Percentiles rank a stretch among this genome's conserved stretches.
Conservation (phyloP, 2,888 invertebrate species). For the Apodemia duryi region DNA sequence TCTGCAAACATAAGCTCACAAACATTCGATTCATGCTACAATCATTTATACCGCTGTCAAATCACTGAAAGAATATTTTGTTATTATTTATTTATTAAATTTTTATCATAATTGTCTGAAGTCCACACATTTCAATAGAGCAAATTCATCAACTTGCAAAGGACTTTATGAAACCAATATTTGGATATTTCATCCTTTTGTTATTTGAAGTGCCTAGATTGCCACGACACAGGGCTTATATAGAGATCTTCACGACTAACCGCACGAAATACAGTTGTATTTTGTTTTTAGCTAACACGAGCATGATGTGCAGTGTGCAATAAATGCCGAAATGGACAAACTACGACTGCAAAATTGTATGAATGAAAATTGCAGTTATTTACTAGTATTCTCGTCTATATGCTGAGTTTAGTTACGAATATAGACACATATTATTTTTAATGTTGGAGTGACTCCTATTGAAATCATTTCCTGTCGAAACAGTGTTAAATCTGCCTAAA, state of each 20-base stretch:
- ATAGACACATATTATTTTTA: too few relatives aligned
- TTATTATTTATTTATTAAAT: background rate
- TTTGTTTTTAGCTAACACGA: background rate
- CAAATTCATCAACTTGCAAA: background rate
- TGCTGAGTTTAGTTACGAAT: too few relatives aligned
- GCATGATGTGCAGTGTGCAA: background rate
- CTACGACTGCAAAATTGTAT: background rate
- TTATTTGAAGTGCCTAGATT: background rate
- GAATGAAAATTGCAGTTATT: background rate
- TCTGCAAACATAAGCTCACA: constrained; percentile 34
- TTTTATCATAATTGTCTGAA: too few relatives aligned
- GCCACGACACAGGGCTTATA: background rate
- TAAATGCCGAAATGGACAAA: constrained; percentile 1
- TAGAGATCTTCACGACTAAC: background rate
- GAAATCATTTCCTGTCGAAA: too few relatives aligned
- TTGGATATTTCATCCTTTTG: background rate
- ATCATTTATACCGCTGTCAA: constrained; percentile 34
- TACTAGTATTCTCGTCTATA: background rate
- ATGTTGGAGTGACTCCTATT: too few relatives aligned
- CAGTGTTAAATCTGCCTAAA: too few relatives aligned
- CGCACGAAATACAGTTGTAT: background rate
- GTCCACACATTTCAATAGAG: background rate
- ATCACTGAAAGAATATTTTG: constrained; percentile 28
- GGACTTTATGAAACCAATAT: background rate
- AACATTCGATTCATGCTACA: constrained; percentile 38